A percentile compares a stretch with the other conserved stretches of the same genome.
Evolutionary conservation across 2,888 invertebrate species (phyloP).

Genomic region (Campoplex capitator): DNA sequence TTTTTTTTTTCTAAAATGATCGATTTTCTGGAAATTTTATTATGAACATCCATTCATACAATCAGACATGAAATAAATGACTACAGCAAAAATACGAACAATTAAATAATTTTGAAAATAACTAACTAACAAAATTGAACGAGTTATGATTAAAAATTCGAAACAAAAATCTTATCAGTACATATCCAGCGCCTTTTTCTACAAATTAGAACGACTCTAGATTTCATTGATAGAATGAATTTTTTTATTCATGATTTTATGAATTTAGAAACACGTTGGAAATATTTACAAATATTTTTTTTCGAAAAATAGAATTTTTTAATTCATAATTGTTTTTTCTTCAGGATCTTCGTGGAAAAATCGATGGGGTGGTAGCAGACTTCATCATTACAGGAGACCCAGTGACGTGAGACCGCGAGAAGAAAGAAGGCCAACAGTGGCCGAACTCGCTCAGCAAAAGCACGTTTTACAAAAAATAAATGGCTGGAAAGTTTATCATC

Average conservation of each 20-base stretch:
- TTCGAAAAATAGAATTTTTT: neutral
- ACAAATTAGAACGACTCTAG: neutral
- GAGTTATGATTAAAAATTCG: neutral
- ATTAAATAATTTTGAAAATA: neutral
- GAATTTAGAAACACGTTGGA: too few species aligned
- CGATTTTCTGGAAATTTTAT: neutral
- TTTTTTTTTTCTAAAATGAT: neutral
- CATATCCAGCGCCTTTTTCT: neutral
- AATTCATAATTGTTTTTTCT: constrained; percentile 8
- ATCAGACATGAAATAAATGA: neutral
- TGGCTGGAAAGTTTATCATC: constrained; percentile 97
- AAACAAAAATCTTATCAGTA: too few species aligned
- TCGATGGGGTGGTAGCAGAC: constrained; percentile 76
- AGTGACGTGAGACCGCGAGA: constrained; percentile 95
- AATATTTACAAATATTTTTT: too few species aligned
- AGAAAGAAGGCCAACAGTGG: constrained; percentile 93
- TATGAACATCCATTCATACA: neutral
- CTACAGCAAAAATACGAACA: too few species aligned
- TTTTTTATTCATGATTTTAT: too few species aligned
- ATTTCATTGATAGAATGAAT: neutral
- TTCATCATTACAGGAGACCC: constrained; percentile 82
- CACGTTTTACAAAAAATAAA: constrained; percentile 94
- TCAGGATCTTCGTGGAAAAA: constrained; percentile 81
- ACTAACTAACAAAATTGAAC: neutral
- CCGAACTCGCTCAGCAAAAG: constrained; percentile 95